These are phyloP conservation scores for Heliconius himera DNA, from an alignment of 1,140 invertebrate species.

Conservation along the genomic window DNA sequence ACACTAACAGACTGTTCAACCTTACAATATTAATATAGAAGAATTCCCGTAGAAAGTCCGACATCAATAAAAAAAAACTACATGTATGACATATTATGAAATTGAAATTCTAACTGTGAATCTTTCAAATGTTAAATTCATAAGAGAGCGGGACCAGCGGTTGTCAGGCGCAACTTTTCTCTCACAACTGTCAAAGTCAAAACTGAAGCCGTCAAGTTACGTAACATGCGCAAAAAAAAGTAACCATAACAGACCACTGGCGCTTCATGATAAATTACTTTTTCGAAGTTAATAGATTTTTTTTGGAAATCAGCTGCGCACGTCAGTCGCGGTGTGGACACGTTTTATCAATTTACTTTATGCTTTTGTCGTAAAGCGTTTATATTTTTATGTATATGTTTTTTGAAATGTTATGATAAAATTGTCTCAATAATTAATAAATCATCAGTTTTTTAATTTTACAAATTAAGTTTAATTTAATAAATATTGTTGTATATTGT, in stretches of 20 bases:
- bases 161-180: conserved; percentile 4
- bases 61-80: too few species aligned
- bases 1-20: too few species aligned
- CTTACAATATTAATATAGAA: too few species aligned
- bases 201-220: not conserved
- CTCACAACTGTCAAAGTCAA: conserved; percentile 18
- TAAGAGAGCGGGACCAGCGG: conserved; percentile 12
- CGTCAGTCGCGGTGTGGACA: not conserved
- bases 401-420: too few species aligned
- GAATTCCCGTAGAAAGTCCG: too few species aligned
- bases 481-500: too few species aligned
- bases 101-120: not conserved
- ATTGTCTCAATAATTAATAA: too few species aligned
- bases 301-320: not conserved
- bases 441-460: too few species aligned
- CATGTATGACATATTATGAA: not conserved
- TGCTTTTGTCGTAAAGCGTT: not conserved
- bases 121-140: conserved; percentile 21
- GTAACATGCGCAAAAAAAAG: conserved; percentile 14
- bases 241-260: conserved; percentile 9
- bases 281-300: conserved; percentile 8
- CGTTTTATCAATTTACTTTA: not conserved
- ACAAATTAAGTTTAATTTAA: too few species aligned
- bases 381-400: not conserved
- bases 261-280: conserved; percentile 21